Conservation (phyloP, 37 sponge, comb jelly and placozoan species). For the Hexactinellida sp. region DNA sequence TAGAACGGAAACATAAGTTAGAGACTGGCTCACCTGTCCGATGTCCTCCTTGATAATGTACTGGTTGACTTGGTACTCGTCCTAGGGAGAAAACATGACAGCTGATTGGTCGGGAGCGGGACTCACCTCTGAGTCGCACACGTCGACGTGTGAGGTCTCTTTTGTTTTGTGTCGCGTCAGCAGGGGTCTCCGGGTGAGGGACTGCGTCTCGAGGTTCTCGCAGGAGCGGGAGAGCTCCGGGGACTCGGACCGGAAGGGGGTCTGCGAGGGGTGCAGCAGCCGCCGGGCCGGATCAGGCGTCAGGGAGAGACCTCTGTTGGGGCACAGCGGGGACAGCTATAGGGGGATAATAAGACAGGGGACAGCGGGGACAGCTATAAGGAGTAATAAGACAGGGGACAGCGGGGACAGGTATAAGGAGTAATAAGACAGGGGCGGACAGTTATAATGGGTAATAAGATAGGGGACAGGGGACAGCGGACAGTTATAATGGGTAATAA, state of each 20-base stretch:
- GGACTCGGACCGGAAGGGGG: neutral
- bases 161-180: neutral
- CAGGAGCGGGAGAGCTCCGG: neutral
- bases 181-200: neutral
- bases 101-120: neutral
- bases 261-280: neutral
- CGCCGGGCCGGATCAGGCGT: neutral
- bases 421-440: too few relatives aligned
- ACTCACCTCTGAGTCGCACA: neutral
- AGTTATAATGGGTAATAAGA: too few relatives aligned
- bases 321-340: too few relatives aligned
- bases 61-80: conserved; percentile 42
- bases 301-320: neutral
- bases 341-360: too few relatives aligned
- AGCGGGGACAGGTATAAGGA: too few relatives aligned
- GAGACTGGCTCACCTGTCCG: conserved; percentile 37
- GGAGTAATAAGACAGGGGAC: too few relatives aligned
- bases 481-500: too few relatives aligned
- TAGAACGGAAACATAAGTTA: neutral
- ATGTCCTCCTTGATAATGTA: conserved; percentile 53
- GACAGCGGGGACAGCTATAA: too few relatives aligned
- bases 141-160: neutral
- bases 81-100: conserved; percentile 19
- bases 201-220: neutral
- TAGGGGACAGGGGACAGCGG: too few relatives aligned